Conservation (phyloP, 2,797 vertebrate genomes). For the Lacerta viridis region DNA sequence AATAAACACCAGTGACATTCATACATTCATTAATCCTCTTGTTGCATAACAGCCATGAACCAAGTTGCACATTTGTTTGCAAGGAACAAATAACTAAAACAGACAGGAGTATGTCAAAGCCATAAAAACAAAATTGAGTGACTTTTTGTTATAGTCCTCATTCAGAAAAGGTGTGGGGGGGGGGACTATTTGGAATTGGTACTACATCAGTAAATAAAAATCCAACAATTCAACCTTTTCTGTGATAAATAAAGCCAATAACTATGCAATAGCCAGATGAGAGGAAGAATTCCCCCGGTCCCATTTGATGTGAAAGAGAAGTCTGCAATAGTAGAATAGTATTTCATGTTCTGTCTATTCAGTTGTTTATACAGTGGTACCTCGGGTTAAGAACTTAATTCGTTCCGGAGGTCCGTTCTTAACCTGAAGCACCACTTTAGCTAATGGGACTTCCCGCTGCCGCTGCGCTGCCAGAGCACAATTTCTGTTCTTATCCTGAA, state of each 20-base stretch:
- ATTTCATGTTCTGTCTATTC: neutral
- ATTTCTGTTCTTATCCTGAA: no score
- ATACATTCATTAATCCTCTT: constrained; percentile 70
- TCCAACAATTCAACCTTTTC: neutral
- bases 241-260: neutral
- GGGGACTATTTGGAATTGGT: no score
- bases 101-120: neutral
- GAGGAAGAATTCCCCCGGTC: neutral
- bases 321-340: constrained; percentile 1
- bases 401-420: no score
- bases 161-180: neutral
- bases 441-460: no score
- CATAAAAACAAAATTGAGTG: neutral
- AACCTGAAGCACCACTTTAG: no score
- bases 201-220: constrained; percentile 1
- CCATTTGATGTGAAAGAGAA: neutral
- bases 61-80: constrained; percentile 27
- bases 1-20: constrained; percentile 51
- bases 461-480: no score
- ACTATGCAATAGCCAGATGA: neutral
- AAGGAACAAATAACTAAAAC: constrained; percentile 40
- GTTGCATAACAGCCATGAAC: constrained; percentile 63
- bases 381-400: no score
- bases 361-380: neutral
- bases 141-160: neutral